Evolutionary conservation across 2,888 invertebrate genomes (phyloP).

Genomic region (Tiliacea aurago): DNA sequence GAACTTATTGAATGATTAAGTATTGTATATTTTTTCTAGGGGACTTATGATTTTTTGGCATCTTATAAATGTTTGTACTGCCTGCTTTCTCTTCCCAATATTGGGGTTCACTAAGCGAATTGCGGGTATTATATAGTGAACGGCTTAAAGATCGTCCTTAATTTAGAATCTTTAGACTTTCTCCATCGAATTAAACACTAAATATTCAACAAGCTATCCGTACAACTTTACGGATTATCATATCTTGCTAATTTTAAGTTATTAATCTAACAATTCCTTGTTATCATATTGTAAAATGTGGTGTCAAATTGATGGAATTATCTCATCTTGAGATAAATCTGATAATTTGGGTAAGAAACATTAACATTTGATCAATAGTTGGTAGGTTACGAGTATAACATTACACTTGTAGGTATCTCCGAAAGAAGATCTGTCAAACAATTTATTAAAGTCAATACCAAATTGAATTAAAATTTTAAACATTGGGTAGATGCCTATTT

Average conservation of each 20-base stretch:
- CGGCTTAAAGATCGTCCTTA: neutral
- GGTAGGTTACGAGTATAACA: too few species aligned
- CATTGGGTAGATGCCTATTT: too few species aligned
- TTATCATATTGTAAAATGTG: slow-evolving; percentile 19
- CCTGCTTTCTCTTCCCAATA: neutral
- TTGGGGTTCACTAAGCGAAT: neutral
- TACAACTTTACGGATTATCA: slow-evolving; percentile 11
- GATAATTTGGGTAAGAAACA: neutral
- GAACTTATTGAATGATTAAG: neutral
- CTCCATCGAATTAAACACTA: slow-evolving; percentile 3
- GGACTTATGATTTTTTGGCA: neutral
- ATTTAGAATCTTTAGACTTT: slow-evolving; percentile 18
- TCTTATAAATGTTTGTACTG: neutral
- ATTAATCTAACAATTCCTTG: slow-evolving; percentile 19
- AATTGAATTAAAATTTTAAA: too few species aligned
- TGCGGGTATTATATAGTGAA: neutral
- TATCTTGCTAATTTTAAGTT: slow-evolving; percentile 25
- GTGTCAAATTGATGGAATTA: slow-evolving; percentile 25
- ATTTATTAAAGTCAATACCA: too few species aligned
- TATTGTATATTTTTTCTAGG: neutral
- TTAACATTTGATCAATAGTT: neutral
- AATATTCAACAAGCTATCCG: slow-evolving; percentile 3
- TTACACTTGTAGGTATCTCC: too few species aligned
- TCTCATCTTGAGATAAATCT: slow-evolving; percentile 17
- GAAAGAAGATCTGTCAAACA: too few species aligned